Conservation (phyloP, 1,140 invertebrate genomes). For the Leptopilina clavipes region DNA sequence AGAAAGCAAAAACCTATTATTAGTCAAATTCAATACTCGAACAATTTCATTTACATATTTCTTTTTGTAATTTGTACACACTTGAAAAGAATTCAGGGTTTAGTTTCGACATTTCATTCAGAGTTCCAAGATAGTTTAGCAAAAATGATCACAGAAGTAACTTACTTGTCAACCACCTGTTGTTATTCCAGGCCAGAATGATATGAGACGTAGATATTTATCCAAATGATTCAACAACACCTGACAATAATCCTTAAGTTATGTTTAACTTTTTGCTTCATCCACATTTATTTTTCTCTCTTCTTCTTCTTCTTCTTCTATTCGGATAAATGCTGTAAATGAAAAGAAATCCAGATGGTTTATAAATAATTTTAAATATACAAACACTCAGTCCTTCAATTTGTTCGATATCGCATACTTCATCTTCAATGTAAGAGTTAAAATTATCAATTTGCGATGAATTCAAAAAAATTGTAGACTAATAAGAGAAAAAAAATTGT, state of each 20-base stretch:
- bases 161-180: slow-evolving; percentile 69
- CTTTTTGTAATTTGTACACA: too few species aligned
- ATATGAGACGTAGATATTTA: slow-evolving; percentile 54
- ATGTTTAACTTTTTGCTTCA: slow-evolving; percentile 46
- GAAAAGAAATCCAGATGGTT: background rate
- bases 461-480: too few species aligned
- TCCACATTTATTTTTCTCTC: slow-evolving; percentile 38
- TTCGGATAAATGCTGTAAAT: background rate
- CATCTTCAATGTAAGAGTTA: too few species aligned
- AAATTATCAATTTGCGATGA: too few species aligned
- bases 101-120: background rate
- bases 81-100: too few species aligned
- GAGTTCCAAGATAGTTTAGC: background rate
- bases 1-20: too few species aligned
- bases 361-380: background rate
- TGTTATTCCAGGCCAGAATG: slow-evolving; percentile 58
- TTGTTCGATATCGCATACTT: slow-evolving; percentile 6
- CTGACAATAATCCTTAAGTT: slow-evolving; percentile 50
- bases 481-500: too few species aligned
- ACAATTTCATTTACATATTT: too few species aligned
- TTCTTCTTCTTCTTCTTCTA: background rate
- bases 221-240: slow-evolving; percentile 51
- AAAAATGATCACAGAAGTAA: slow-evolving; percentile 37
- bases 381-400: background rate
- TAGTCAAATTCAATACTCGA: too few species aligned